Evolutionary conservation across 2,888 invertebrate species (phyloP).

Genomic region (Ennomos fuscantarius): DNA sequence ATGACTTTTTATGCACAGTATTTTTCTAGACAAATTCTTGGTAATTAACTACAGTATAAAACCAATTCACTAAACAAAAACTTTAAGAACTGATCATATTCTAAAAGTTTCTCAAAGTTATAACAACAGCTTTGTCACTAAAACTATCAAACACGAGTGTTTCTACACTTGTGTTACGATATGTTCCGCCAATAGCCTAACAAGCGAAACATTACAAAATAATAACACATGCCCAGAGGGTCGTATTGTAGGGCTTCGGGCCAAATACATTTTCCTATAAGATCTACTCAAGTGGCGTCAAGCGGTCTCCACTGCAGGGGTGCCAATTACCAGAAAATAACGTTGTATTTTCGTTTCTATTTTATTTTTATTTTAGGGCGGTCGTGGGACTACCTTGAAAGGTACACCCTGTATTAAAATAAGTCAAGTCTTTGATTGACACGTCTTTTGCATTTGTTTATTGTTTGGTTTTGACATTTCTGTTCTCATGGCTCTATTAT

Average conservation of each 20-base stretch:
- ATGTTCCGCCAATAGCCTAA: slow-evolving; percentile 56
- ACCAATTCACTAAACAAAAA: too few species aligned
- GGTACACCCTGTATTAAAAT: slow-evolving; percentile 78
- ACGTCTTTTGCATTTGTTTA: slow-evolving; percentile 69
- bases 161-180: slow-evolving; percentile 35
- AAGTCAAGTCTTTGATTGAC: slow-evolving; percentile 75
- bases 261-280: slow-evolving; percentile 77
- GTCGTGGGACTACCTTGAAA: slow-evolving; percentile 82
- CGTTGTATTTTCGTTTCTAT: slow-evolving; percentile 68
- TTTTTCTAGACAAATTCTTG: too few species aligned
- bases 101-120: slow-evolving; percentile 16
- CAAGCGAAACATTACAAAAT: slow-evolving; percentile 68
- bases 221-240: slow-evolving; percentile 68
- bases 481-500: slow-evolving; percentile 52
- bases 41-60: too few species aligned
- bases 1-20: too few species aligned
- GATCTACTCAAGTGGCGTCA: slow-evolving; percentile 80
- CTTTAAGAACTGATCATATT: too few species aligned
- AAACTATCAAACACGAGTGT: slow-evolving; percentile 20
- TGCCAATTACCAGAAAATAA: slow-evolving; percentile 83
- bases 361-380: slow-evolving; percentile 82
- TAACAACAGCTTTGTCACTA: background rate
- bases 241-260: slow-evolving; percentile 54
- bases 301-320: slow-evolving; percentile 77
- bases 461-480: slow-evolving; percentile 73